Percentiles rank a stretch among this genome's conserved stretches.
Evolutionary conservation across 2,888 invertebrate species (phyloP).

Genomic region (Eupithecia subfuscata): DNA sequence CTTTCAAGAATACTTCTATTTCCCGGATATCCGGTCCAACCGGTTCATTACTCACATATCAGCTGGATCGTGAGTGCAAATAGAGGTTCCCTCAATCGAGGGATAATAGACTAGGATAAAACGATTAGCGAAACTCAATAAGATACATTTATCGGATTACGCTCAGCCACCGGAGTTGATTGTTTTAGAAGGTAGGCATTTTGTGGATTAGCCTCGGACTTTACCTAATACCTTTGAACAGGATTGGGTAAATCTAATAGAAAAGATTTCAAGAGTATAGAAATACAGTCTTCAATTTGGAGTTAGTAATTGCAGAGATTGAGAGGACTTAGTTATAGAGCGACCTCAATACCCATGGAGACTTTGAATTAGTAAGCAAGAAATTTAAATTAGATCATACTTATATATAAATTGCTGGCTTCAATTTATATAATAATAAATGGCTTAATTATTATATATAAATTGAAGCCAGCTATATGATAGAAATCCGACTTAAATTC

Average conservation of each 20-base stretch:
- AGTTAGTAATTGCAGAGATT: background rate
- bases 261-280: constrained; percentile 1
- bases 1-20: constrained; percentile 44
- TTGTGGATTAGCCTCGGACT: constrained; percentile 13
- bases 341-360: background rate
- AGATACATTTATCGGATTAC: constrained; percentile 32
- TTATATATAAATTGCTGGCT: too few relatives aligned
- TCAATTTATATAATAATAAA: too few relatives aligned
- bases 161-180: constrained; percentile 20
- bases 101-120: constrained; percentile 38
- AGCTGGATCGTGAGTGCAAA: constrained; percentile 61
- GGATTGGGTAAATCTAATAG: background rate
- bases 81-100: constrained; percentile 41
- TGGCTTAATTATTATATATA: too few relatives aligned
- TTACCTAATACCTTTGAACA: constrained; percentile 2
- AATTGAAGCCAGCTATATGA: background rate
- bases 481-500: constrained; percentile 11
- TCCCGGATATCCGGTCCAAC: constrained; percentile 52
- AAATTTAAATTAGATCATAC: too few relatives aligned
- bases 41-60: constrained; percentile 72
- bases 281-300: background rate
- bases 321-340: background rate
- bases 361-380: background rate
- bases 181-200: constrained; percentile 23
- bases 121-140: constrained; percentile 37